phyloP scores from a whole-genome alignment of 2,888 invertebrate genomes.

The Sepiola atlantica region DNA sequence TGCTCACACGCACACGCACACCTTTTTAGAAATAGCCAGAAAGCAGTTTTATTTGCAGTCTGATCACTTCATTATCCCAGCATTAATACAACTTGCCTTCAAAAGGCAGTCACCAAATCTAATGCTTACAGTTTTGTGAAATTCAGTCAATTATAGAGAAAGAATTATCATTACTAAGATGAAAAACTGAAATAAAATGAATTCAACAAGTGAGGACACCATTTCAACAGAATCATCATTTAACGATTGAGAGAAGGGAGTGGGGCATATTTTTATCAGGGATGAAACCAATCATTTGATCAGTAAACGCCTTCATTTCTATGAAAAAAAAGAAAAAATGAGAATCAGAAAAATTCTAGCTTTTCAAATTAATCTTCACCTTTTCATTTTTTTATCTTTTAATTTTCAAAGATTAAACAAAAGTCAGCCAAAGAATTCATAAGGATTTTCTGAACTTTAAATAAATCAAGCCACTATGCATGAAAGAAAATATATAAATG shows the following conservation, averaged over 20 bases:
- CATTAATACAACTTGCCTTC: background rate
- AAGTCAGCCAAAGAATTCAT: background rate
- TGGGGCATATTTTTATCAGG: background rate
- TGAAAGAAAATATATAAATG: background rate
- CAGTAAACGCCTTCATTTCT: background rate
- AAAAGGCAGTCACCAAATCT: background rate
- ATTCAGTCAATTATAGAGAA: background rate
- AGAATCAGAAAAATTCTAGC: background rate
- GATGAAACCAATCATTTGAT: constrained; percentile 16
- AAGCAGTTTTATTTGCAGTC: background rate
- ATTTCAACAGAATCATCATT: background rate
- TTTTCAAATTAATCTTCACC: background rate
- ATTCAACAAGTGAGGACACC: background rate
- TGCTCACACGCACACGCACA: background rate
- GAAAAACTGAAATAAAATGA: background rate
- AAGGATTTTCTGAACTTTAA: background rate
- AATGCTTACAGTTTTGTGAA: background rate
- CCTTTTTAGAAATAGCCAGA: background rate
- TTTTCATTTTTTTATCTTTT: background rate
- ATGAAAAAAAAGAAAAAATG: background rate
- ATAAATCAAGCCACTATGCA: background rate
- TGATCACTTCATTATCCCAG: background rate
- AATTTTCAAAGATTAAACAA: background rate
- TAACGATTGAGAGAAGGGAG: background rate
- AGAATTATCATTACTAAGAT: background rate